Percentiles rank a stretch among this genome's conserved stretches.
Conservation (phyloP, 2,797 vertebrate genomes). For the Oryzias sinensis region DNA sequence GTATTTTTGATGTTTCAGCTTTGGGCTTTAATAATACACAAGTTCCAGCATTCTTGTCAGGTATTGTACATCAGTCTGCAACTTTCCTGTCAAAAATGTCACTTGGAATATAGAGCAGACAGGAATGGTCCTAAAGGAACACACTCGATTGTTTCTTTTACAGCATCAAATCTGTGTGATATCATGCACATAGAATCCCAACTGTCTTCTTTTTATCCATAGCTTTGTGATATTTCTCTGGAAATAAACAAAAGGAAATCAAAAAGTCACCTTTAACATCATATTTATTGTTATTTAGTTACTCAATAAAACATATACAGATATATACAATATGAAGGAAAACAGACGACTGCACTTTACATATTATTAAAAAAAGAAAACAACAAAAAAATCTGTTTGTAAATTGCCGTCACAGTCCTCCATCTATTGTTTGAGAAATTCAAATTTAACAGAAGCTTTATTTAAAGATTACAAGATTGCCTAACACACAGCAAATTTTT, state of each 20-base stretch:
- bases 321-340: slow-evolving; percentile 99
- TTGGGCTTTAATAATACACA: slow-evolving; percentile 28
- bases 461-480: slow-evolving; percentile 93
- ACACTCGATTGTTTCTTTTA: slow-evolving; percentile 6
- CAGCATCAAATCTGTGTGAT: neutral
- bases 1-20: slow-evolving; percentile 25
- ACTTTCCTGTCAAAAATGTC: slow-evolving; percentile 55
- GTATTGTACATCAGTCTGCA: slow-evolving; percentile 47
- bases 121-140: slow-evolving; percentile 32
- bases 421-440: slow-evolving; percentile 93
- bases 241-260: slow-evolving; percentile 16
- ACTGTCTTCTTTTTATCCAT: neutral
- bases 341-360: slow-evolving; percentile 99
- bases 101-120: slow-evolving; percentile 37
- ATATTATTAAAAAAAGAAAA: slow-evolving; percentile 88
- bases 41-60: slow-evolving; percentile 52
- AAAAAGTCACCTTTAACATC: slow-evolving; percentile 90
- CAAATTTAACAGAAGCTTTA: slow-evolving; percentile 85
- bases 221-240: neutral
- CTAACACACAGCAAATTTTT: slow-evolving; percentile 95
- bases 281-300: slow-evolving; percentile 99
- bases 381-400: slow-evolving; percentile 85
- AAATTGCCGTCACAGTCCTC: slow-evolving; percentile 95
- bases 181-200: slow-evolving; percentile 1
- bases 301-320: slow-evolving; percentile 99